Percentiles rank a stretch among this genome's conserved stretches.
These are phyloP conservation scores for Triplophysa yarkandensis DNA, from an alignment of 2,797 vertebrate species.

Conservation along the genomic window DNA sequence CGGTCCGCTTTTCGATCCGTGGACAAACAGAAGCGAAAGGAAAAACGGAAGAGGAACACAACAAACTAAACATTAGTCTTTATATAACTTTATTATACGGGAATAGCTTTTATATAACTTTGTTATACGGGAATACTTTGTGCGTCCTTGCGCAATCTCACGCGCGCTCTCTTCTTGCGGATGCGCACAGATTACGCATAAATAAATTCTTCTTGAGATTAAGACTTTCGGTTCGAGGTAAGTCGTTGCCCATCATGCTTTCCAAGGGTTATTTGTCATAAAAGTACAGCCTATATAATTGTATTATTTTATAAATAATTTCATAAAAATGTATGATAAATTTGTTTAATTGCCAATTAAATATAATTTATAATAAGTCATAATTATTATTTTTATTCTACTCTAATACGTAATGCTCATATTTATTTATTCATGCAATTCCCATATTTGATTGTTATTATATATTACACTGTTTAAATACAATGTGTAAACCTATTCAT, in stretches of 20 bases:
- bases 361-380: neutral
- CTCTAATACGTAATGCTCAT: too few relatives aligned
- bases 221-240: conserved; percentile 4
- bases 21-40: neutral
- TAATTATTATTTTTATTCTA: too few relatives aligned
- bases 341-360: neutral
- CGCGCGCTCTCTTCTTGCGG: neutral
- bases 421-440: neutral
- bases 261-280: too few relatives aligned
- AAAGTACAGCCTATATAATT: too few relatives aligned
- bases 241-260: neutral
- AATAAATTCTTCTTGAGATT: neutral
- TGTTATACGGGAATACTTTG: too few relatives aligned
- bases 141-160: neutral
- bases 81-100: too few relatives aligned
- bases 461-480: too few relatives aligned
- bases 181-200: conserved; percentile 10
- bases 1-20: neutral
- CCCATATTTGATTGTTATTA: too few relatives aligned
- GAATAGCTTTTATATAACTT: too few relatives aligned
- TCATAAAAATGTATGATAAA: too few relatives aligned
- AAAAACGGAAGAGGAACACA: neutral
- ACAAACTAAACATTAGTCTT: too few relatives aligned
- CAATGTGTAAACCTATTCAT: too few relatives aligned
- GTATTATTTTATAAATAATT: neutral